Percentiles rank a stretch among this genome's conserved stretches.
Conservation (phyloP, 2,113 vertebrate genomes). For the Aptenodytes forsteri region DNA sequence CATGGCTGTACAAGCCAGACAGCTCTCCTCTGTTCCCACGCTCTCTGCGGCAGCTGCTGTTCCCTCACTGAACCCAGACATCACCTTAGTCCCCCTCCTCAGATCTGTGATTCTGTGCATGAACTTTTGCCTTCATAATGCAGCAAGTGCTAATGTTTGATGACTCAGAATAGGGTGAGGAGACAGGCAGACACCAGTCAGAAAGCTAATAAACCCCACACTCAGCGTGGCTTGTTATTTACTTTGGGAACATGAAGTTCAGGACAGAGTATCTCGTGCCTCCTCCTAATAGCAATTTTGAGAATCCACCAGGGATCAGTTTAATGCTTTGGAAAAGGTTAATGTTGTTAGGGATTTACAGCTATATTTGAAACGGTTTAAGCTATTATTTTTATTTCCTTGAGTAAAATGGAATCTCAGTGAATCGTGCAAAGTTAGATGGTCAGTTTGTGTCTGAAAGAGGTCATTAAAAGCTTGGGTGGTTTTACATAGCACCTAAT, state of each 20-base stretch:
- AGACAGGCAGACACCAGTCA: neutral
- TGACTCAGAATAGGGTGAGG: neutral
- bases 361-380: conserved; percentile 22
- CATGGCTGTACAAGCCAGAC: neutral
- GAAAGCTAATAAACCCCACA: neutral
- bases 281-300: neutral
- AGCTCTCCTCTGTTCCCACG: neutral
- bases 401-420: conserved; percentile 3
- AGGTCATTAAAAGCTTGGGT: neutral
- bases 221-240: neutral
- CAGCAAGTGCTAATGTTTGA: neutral
- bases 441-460: conserved; percentile 26
- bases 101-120: neutral
- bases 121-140: neutral
- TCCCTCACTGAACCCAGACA: neutral
- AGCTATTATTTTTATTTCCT: conserved; percentile 57
- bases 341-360: conserved; percentile 46
- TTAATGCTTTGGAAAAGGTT: conserved; percentile 53
- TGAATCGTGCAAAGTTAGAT: neutral
- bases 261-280: neutral
- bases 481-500: neutral
- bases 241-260: neutral
- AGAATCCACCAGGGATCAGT: conserved; percentile 4
- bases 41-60: neutral
- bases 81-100: neutral